A percentile compares a stretch with the other conserved stretches of the same genome.
Conservation (phyloP, 1,140 invertebrate genomes). For the Pseudomyrmex pallidus region DNA sequence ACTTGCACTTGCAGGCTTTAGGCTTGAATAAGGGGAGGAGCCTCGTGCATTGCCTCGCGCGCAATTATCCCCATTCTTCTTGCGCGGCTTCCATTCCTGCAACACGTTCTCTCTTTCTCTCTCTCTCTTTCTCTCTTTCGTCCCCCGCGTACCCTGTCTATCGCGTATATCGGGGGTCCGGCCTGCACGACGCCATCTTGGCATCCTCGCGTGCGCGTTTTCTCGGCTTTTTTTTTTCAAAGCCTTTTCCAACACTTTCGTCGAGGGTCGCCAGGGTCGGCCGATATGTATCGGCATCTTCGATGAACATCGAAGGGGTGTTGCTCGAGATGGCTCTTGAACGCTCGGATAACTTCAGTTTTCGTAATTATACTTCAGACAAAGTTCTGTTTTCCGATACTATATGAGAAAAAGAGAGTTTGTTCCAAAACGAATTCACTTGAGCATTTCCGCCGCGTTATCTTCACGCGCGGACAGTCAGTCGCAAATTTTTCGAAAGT, state of each 20-base stretch:
- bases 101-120: constrained; percentile 34
- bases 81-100: constrained; percentile 73
- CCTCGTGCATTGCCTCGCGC: constrained; percentile 78
- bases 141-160: constrained; percentile 45
- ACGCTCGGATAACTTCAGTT: neutral
- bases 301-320: constrained; percentile 46
- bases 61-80: constrained; percentile 79
- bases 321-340: constrained; percentile 37
- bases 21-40: constrained; percentile 79
- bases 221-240: constrained; percentile 69
- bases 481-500: neutral
- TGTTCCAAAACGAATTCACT: neutral
- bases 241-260: constrained; percentile 57
- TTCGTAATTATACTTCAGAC: neutral
- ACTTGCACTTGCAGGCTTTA: constrained; percentile 73
- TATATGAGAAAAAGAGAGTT: neutral
- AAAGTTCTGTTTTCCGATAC: too few relatives aligned
- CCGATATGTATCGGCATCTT: constrained; percentile 34
- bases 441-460: neutral
- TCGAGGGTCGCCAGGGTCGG: constrained; percentile 56
- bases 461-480: neutral
- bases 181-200: constrained; percentile 72
- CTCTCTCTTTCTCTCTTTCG: constrained; percentile 1
- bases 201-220: constrained; percentile 69
- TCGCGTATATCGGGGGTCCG: constrained; percentile 27